Evolutionary conservation across 2,113 vertebrate species (phyloP).

Genomic region (Crotophaga sulcirostris): DNA sequence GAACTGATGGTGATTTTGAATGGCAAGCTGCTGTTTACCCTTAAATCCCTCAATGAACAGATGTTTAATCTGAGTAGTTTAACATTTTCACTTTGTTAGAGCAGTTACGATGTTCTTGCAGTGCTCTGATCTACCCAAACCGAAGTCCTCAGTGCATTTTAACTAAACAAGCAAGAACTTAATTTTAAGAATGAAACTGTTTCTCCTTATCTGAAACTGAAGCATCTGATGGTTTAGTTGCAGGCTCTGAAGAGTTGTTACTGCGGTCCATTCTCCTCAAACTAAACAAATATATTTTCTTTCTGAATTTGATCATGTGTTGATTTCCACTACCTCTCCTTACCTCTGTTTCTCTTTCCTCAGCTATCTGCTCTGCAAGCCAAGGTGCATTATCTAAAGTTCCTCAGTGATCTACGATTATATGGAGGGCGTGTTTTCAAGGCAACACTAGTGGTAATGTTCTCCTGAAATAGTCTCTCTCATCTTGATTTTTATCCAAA

Average conservation of each 20-base stretch:
- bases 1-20: constrained; percentile 14
- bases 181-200: background rate
- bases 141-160: background rate
- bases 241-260: background rate
- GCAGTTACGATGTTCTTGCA: background rate
- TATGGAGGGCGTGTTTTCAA: constrained; percentile 97
- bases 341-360: constrained; percentile 31
- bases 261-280: background rate
- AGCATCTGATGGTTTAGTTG: constrained; percentile 4
- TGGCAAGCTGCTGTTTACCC: constrained; percentile 5
- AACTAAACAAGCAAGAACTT: background rate
- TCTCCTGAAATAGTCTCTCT: background rate
- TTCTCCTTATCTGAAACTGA: background rate
- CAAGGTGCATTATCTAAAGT: constrained; percentile 98
- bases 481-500: background rate
- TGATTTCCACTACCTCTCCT: background rate
- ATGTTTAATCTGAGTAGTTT: constrained; percentile 36
- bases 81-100: constrained; percentile 6
- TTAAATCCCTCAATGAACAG: constrained; percentile 15
- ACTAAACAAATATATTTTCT: background rate
- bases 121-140: background rate
- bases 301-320: background rate
- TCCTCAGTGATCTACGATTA: constrained; percentile 93
- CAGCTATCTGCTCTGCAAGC: constrained; percentile 97
- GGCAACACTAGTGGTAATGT: constrained; percentile 89